Evolutionary conservation across 2,113 vertebrate genomes (phyloP).

Genomic region (Leucopsar rothschildi): DNA sequence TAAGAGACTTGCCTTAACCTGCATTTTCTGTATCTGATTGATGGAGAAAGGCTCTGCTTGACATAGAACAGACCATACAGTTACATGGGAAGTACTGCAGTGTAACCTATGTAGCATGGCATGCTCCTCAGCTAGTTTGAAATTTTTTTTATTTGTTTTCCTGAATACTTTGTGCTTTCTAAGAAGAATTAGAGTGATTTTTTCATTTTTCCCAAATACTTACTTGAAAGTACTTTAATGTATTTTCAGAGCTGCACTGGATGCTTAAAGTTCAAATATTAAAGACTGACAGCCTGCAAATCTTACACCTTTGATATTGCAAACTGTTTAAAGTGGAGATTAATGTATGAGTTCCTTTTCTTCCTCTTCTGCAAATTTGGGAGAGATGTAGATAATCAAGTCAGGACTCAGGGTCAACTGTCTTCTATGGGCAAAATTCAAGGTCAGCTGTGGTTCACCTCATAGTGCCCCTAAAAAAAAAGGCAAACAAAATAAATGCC

Average conservation of each 20-base stretch:
- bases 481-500: not conserved
- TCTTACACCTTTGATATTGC: not conserved
- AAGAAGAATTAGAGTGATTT: not conserved
- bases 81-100: not conserved
- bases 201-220: not conserved
- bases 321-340: not conserved
- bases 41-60: not conserved
- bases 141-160: not conserved
- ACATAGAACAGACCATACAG: not conserved
- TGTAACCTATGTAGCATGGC: not conserved
- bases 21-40: not conserved
- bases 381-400: not conserved
- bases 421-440: not conserved
- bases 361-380: not conserved
- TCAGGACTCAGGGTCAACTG: not conserved
- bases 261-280: not conserved
- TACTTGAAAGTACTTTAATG: not conserved
- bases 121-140: not conserved
- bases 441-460: not conserved
- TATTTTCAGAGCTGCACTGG: not conserved
- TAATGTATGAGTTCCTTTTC: not conserved
- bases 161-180: not conserved
- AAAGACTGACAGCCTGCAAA: not conserved
- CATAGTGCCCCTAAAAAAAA: not conserved
- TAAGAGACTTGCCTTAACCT: not conserved